phyloP scores from a whole-genome alignment of 1,140 invertebrate genomes.

The Cecropterus lyciades region DNA sequence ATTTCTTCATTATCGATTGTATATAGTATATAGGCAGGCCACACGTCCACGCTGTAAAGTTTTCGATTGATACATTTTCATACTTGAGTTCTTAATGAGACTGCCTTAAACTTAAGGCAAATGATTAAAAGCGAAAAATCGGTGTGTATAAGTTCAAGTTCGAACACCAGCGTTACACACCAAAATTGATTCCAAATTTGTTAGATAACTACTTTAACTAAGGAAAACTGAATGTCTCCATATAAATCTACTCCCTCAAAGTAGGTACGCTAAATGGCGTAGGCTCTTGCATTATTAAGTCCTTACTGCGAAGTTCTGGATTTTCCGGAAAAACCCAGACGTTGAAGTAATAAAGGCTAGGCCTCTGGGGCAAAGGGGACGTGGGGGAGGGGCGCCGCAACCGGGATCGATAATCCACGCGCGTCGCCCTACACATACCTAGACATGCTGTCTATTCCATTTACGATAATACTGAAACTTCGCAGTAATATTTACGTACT shows the following conservation, averaged over 20 bases:
- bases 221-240: background rate
- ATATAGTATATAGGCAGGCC: too few relatives aligned
- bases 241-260: too few relatives aligned
- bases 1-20: too few relatives aligned
- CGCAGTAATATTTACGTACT: background rate
- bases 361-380: constrained; percentile 39
- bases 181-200: too few relatives aligned
- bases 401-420: constrained; percentile 57
- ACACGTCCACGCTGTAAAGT: too few relatives aligned
- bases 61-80: too few relatives aligned
- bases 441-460: constrained; percentile 43
- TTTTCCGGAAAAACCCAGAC: constrained; percentile 57
- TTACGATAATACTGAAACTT: background rate
- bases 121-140: too few relatives aligned
- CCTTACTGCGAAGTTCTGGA: constrained; percentile 25
- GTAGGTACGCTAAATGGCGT: background rate
- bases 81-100: too few relatives aligned
- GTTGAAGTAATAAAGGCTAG: constrained; percentile 52
- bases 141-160: too few relatives aligned
- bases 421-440: constrained; percentile 37
- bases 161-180: too few relatives aligned
- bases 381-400: constrained; percentile 27
- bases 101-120: too few relatives aligned
- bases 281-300: constrained; percentile 23
- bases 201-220: too few relatives aligned